Evolutionary conservation across 2,797 vertebrate genomes (phyloP), one percentile per base, ranked within the genome.

Genomic region (Manis javanica): DNA sequence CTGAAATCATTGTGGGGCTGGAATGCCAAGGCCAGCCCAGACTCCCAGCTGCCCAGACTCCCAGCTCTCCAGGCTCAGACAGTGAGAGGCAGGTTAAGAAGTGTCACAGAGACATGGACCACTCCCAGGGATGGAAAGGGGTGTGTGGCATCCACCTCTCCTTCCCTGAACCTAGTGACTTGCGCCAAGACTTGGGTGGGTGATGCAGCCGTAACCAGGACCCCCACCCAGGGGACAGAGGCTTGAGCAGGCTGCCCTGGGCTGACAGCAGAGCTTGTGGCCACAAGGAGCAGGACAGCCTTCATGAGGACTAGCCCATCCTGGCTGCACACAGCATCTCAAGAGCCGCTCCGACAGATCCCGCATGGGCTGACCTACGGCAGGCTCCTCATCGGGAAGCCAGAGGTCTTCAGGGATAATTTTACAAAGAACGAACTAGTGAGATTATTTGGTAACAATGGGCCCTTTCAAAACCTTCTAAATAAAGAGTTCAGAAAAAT

Each of bases 171-270:
- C 59, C 77, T 29, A 4, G 29, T 7, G 77, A 15, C 31, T 7
- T 0, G 11, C 15, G 0, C 29, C 34, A 39, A 0, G 0, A 9
- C 51, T 2, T 1, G 42, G 64, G 26, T 4, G 31, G 26, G 13
- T 3, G 11, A 19, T 1, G 0, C 11, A n/a, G 63, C 15, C 77
- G 34, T 18, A 11, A n/a, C 57, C 19, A 21, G 79, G 34, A 46
- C 31, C 53, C 24, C 24, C 13, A 0, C 7, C 11, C 31, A 0
- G 34, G 46, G 7, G 39, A 31, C 9, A 7, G 21, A 14, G 9
- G 0, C 49, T 5, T 0, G 21, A 16, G 31, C 11, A 12, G 51
- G 64, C 29, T 42, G 51, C 9, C 16, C 2, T 42, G 39, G 13
- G 29, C 7, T 5, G 21, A n/a, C 29, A 9, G 42, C 1, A 46